Evolutionary conservation across 2,797 vertebrate species (phyloP).

Genomic region (Phylloscopus collybita): DNA sequence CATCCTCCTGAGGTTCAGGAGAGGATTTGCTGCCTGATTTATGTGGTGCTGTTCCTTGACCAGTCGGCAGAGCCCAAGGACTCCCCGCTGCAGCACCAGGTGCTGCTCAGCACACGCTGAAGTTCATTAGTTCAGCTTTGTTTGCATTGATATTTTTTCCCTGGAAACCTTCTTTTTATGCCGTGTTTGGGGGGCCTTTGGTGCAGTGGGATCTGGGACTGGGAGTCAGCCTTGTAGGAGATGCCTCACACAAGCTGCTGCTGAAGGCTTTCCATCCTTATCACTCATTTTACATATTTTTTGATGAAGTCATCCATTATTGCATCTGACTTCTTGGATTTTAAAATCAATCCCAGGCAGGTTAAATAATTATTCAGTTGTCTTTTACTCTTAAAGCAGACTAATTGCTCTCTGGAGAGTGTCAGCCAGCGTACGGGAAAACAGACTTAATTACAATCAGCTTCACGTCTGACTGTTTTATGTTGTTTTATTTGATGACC

Average conservation of each 20-base stretch:
- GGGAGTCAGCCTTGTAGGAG: background rate
- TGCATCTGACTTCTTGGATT: conserved; percentile 54
- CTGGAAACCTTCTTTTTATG: background rate
- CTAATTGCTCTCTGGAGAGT: conserved; percentile 80
- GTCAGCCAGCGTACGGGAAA: conserved; percentile 69
- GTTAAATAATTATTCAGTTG: conserved; percentile 78
- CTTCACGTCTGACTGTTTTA: conserved; percentile 43
- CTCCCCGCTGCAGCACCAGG: accelerated
- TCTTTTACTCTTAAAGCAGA: conserved; percentile 75
- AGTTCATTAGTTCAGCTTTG: background rate
- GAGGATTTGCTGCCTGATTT: background rate
- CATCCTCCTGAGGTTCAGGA: background rate
- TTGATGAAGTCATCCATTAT: background rate
- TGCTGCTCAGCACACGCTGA: background rate
- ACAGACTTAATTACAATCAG: conserved; percentile 74
- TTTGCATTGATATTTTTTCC: background rate
- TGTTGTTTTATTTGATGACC: conserved; percentile 48
- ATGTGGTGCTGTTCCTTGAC: background rate
- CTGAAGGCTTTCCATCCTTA: background rate
- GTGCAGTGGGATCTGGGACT: background rate
- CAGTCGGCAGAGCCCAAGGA: background rate
- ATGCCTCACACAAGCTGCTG: background rate
- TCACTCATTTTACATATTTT: background rate
- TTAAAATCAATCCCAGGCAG: conserved; percentile 77
- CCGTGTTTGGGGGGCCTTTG: background rate